Percentiles rank a stretch among this genome's conserved stretches.
phyloP scores from a whole-genome alignment of 2,888 invertebrate species.

The Frankliniella fusca region DNA sequence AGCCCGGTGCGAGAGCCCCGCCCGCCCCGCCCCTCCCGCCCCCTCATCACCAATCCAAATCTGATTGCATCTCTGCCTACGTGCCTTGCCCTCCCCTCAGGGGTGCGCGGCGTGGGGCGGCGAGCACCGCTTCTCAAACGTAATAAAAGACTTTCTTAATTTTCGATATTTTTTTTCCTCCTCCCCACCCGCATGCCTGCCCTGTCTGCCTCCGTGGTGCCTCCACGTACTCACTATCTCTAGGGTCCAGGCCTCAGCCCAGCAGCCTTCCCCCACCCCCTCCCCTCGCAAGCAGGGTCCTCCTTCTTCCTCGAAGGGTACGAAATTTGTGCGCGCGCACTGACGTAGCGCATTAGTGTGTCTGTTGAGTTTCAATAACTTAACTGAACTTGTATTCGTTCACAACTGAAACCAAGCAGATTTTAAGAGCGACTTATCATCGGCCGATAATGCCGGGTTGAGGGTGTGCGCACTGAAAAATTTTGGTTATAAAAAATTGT shows the following conservation, averaged over 20 bases:
- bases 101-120: neutral
- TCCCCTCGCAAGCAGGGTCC: neutral
- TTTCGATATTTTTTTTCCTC: neutral
- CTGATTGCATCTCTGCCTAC: neutral
- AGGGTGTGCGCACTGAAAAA: neutral
- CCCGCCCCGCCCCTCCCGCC: neutral
- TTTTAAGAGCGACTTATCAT: too few species aligned
- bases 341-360: neutral
- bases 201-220: neutral
- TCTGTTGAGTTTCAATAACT: neutral
- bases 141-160: too few species aligned
- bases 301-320: too few species aligned
- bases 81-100: neutral
- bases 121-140: too few species aligned
- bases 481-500: too few species aligned
- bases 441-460: too few species aligned
- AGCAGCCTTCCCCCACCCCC: neutral
- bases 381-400: too few species aligned
- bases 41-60: too few species aligned
- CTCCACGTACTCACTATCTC: neutral
- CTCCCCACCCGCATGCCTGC: neutral
- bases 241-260: neutral
- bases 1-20: neutral
- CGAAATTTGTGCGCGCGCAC: too few species aligned
- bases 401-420: too few species aligned